Evolutionary conservation across 2,113 vertebrate species (phyloP).

Genomic region (Neotoma lepida): DNA sequence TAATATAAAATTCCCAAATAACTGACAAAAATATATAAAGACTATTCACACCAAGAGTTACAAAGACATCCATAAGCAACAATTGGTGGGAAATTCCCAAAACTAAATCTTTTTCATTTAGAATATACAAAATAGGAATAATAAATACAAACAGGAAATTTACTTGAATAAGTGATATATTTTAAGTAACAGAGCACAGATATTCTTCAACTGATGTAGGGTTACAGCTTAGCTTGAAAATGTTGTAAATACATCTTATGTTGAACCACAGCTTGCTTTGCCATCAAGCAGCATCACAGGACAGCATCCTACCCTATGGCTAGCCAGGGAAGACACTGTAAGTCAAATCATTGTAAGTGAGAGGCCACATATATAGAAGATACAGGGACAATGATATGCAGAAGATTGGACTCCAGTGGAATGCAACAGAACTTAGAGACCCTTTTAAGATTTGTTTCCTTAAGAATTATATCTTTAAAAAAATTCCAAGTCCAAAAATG

Average conservation of each 20-base stretch:
- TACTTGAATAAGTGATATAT: background rate
- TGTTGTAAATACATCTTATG: background rate
- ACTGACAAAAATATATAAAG: background rate
- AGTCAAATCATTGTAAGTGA: background rate
- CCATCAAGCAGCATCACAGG: background rate
- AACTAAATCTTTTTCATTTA: background rate
- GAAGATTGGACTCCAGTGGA: background rate
- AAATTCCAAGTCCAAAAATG: constrained; percentile 38
- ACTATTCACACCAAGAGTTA: background rate
- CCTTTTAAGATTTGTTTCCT: background rate
- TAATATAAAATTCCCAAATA: background rate
- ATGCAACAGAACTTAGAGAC: background rate
- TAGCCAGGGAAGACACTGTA: background rate
- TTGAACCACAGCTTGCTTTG: background rate
- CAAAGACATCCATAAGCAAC: background rate
- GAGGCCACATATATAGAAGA: background rate
- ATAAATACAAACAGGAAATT: background rate
- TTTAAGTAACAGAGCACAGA: constrained; percentile 25
- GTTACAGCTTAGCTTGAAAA: background rate
- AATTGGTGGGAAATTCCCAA: background rate
- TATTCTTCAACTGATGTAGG: background rate
- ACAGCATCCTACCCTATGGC: background rate
- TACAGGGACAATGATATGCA: background rate
- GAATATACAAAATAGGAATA: background rate
- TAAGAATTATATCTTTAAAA: background rate